Conservation (phyloP, 2,888 invertebrate genomes). For the Tetranychus piercei region DNA sequence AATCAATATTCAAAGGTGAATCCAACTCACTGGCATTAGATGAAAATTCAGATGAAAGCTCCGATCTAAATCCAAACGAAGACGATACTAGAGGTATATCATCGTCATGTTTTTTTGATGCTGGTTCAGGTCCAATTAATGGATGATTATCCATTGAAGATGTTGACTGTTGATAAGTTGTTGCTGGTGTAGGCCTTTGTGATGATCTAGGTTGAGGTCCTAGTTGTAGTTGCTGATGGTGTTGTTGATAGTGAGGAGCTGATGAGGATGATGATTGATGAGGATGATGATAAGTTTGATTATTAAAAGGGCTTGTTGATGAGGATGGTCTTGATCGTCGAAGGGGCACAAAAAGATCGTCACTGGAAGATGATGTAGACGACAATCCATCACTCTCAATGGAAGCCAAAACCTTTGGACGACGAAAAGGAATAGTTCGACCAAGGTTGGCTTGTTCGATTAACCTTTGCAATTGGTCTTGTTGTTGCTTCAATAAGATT, state of each 20-base stretch:
- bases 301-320: background rate
- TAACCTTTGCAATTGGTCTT: slow-evolving; percentile 15
- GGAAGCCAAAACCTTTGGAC: slow-evolving; percentile 24
- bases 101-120: background rate
- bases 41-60: background rate
- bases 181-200: background rate
- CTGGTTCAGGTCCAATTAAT: background rate
- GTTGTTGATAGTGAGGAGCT: background rate
- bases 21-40: background rate
- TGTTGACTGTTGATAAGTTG: background rate
- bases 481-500: slow-evolving; percentile 14
- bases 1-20: background rate
- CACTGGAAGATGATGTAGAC: slow-evolving; percentile 18
- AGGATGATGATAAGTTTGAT: background rate
- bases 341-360: slow-evolving; percentile 13
- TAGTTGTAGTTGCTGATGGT: background rate
- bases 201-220: background rate
- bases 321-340: background rate
- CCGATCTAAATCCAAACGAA: background rate
- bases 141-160: background rate
- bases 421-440: slow-evolving; percentile 4
- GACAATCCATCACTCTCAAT: slow-evolving; percentile 28
- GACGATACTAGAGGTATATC: background rate
- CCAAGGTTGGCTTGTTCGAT: slow-evolving; percentile 9
- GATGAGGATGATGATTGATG: background rate